phyloP scores from a whole-genome alignment of 2,113 vertebrate genomes.

The Heloderma charlesbogerti region DNA sequence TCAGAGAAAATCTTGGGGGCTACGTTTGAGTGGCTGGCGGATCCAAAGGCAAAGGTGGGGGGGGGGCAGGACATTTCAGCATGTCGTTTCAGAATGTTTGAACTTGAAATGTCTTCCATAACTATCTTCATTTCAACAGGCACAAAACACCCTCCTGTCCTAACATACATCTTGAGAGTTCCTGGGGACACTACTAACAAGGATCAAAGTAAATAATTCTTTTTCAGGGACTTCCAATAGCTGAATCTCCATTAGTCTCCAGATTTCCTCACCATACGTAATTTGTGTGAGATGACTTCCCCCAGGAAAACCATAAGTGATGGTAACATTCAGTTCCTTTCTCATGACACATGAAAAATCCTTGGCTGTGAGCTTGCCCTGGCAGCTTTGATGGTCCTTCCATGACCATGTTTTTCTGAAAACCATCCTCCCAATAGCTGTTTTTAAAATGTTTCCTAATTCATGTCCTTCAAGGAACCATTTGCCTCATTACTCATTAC shows the following conservation, averaged over 20 bases:
- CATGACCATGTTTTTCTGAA: background rate
- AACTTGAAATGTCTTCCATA: background rate
- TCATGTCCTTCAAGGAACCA: background rate
- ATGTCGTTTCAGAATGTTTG: background rate
- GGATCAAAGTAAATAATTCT: background rate
- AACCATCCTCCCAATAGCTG: background rate
- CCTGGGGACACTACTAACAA: background rate
- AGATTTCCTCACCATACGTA: background rate
- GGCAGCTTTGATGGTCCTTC: background rate
- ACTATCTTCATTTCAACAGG: background rate
- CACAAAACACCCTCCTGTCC: background rate
- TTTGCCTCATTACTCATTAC: background rate
- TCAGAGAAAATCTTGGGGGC: too few species aligned
- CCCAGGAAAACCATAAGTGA: background rate
- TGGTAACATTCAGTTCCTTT: background rate
- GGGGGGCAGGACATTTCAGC: too few species aligned
- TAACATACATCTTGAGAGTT: background rate
- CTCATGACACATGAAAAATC: background rate
- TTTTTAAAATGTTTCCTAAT: background rate
- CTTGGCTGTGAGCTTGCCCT: background rate
- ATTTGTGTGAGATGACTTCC: background rate
- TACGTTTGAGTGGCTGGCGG: too few species aligned
- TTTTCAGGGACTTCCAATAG: background rate
- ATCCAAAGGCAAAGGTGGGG: too few species aligned
- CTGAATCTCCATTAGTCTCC: background rate